These are phyloP conservation scores for Gnatocerus cornutus DNA, from an alignment of 2,888 invertebrate species.

Conservation along the genomic window DNA sequence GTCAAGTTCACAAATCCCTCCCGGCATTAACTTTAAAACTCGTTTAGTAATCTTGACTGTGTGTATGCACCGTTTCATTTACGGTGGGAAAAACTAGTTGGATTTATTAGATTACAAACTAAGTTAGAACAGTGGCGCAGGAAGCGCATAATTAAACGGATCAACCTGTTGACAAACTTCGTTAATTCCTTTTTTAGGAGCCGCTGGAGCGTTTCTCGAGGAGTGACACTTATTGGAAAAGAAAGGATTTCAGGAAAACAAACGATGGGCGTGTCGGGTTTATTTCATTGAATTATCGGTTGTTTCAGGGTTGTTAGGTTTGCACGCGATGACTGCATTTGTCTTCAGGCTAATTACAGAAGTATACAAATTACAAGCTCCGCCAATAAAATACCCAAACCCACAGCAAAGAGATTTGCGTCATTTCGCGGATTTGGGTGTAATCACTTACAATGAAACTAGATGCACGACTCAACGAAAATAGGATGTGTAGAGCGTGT, in stretches of 20 bases:
- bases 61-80: slow-evolving; percentile 33
- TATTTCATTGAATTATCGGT: slow-evolving; percentile 1
- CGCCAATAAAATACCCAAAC: no score
- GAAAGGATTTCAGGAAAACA: neutral
- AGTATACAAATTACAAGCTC: no score
- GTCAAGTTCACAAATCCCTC: slow-evolving; percentile 40
- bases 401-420: no score
- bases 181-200: slow-evolving; percentile 14
- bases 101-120: slow-evolving; percentile 31
- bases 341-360: no score
- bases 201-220: slow-evolving; percentile 7
- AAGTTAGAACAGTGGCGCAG: slow-evolving; percentile 21
- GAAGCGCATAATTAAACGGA: slow-evolving; percentile 33
- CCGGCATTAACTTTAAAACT: slow-evolving; percentile 31
- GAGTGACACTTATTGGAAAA: slow-evolving; percentile 8
- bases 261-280: slow-evolving; percentile 5
- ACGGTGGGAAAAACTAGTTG: slow-evolving; percentile 30
- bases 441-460: no score
- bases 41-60: slow-evolving; percentile 23
- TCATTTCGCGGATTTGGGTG: no score
- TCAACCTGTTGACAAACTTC: slow-evolving; percentile 37
- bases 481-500: no score
- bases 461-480: no score
- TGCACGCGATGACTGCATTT: slow-evolving; percentile 6
- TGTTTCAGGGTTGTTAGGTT: neutral